A percentile compares a stretch with the other conserved stretches of the same genome.
Evolutionary conservation across 1,140 invertebrate genomes (phyloP).

Genomic region (Tetramorium parvispinum): DNA sequence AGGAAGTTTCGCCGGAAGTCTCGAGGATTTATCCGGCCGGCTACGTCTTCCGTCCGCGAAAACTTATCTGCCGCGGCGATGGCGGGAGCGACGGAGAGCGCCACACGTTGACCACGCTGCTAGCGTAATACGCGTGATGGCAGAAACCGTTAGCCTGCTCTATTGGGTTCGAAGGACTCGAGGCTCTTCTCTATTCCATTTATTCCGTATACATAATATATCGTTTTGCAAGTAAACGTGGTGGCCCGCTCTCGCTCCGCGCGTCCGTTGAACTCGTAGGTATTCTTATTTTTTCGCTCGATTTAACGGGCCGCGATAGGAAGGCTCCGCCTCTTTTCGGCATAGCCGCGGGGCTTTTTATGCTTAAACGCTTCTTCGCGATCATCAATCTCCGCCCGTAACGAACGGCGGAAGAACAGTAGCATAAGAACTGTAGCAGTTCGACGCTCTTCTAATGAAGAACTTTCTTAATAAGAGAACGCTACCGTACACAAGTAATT

Average conservation of each 20-base stretch:
- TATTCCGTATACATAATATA: constrained; percentile 82
- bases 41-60: constrained; percentile 68
- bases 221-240: constrained; percentile 71
- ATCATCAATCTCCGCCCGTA: constrained; percentile 71
- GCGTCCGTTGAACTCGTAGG: constrained; percentile 59
- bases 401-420: constrained; percentile 35
- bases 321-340: constrained; percentile 60
- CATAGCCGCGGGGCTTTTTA: constrained; percentile 19
- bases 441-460: constrained; percentile 37
- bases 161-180: constrained; percentile 79
- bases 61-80: constrained; percentile 64
- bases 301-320: constrained; percentile 74
- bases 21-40: constrained; percentile 69
- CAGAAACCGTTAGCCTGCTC: constrained; percentile 76
- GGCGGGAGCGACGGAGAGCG: constrained; percentile 42
- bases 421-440: constrained; percentile 13
- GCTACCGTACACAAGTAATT: not conserved
- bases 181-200: constrained; percentile 76
- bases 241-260: constrained; percentile 15
- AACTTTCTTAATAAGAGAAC: constrained; percentile 27
- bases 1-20: constrained; percentile 65
- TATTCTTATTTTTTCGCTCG: constrained; percentile 80
- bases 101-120: constrained; percentile 63
- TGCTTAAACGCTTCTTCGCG: constrained; percentile 48
- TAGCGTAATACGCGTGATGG: constrained; percentile 71